Conservation (phyloP, 2,113 vertebrate species). For the Laterallus jamaicensis region DNA sequence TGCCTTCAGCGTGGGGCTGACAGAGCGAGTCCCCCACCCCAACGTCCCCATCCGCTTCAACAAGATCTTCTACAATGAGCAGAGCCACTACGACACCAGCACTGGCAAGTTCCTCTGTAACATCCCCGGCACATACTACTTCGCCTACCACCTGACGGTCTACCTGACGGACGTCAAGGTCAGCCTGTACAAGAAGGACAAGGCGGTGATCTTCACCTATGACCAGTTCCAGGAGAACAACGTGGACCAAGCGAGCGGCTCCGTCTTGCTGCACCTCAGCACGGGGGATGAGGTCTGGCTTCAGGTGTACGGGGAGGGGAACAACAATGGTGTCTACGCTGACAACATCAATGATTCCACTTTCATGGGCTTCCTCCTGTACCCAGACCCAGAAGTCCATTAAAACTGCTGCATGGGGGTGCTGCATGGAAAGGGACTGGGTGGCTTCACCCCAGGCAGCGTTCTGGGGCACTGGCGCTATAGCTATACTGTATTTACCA, state of each 20-base stretch:
- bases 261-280: conserved; percentile 74
- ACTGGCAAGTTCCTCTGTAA: conserved; percentile 85
- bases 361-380: conserved; percentile 85
- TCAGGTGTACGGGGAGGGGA: conserved; percentile 77
- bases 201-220: conserved; percentile 77
- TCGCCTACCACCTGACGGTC: conserved; percentile 84
- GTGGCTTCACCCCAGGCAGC: rapidly evolving
- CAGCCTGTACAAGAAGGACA: conserved; percentile 80
- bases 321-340: conserved; percentile 77
- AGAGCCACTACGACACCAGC: conserved; percentile 79
- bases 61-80: conserved; percentile 85
- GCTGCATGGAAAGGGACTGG: not conserved
- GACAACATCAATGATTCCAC: conserved; percentile 83
- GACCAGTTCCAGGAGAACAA: conserved; percentile 82
- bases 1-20: conserved; percentile 84
- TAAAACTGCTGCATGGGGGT: not conserved
- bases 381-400: conserved; percentile 66
- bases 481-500: not conserved
- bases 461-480: not conserved
- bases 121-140: conserved; percentile 80
- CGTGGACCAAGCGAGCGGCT: conserved; percentile 82
- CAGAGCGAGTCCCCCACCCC: conserved; percentile 34
- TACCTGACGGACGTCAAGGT: conserved; percentile 79
- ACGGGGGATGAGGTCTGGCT: conserved; percentile 84
- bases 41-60: conserved; percentile 82